Evolutionary conservation across 2,888 invertebrate genomes (phyloP), one percentile per base, ranked within the genome.

Genomic region (Anthoptus insignis): DNA sequence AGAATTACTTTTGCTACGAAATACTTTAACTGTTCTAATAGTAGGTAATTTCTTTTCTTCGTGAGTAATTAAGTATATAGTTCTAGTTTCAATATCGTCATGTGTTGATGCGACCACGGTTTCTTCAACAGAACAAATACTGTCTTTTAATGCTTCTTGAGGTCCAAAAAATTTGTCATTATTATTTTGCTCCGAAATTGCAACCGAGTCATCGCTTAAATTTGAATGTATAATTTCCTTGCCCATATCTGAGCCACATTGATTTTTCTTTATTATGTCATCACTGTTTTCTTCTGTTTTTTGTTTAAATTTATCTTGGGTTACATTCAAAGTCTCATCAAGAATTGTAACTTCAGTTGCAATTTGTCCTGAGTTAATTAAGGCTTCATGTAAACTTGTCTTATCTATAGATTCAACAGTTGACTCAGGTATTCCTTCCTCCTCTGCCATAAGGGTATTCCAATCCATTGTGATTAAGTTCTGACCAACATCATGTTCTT

Each of bases 41-140:
- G 96, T 96, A 67, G 95, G 95, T 78, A 95, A 87, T 84, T 94
- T 94, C 73, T 95, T 94, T 86, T 96, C 96, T 85, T 96, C 96
- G 67, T 96, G 96, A 5, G 96, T 96, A 70, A 96, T 96, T 47
- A 96, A 85, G 64, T 95, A 95, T 73, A 96, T 94, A 59, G 88
- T 93, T 64, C 86, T 87, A 16, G 93, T 94, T 77, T 90, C 87
- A 34, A 79, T 66, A 63, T 88, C 83, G 67, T 82, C 80, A 22
- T 76, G 72, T 7, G 83, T 78, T 53, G 87, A 84, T 73, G 83
- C 81, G 64, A 83, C 85, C 6, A 77, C 74, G 65, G 86, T 77
- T 76, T 89, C 86, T 75, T 89, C 83, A 11, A 87, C 81, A 24
- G 86, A 80, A 70, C 84, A 84, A 27, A 83, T 79, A 37, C 77